Evolutionary conservation across 2,888 invertebrate genomes (phyloP), one percentile per base, ranked within the genome.

Genomic region (Seira sanloemensis): DNA sequence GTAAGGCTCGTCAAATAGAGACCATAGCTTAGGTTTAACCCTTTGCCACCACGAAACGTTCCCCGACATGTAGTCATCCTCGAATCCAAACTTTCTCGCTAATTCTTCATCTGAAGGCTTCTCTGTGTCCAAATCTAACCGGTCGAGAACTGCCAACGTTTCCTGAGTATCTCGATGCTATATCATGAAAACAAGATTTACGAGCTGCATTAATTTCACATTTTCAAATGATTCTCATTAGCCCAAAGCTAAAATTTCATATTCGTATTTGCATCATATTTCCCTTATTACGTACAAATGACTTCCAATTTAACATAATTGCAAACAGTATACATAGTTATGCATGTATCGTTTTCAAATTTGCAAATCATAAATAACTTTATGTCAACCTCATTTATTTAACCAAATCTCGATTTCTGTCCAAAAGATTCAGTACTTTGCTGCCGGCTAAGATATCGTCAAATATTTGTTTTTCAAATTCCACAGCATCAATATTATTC

Each of bases 111-210:
- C 98, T 90, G 97, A 97, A 66, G 98, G 98, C 92, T 97, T 98
- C 92, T 97, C 98, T 86, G 98, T 98, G 92, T 99, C 99, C 90
- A 99, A 94, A 92, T 99, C 99, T 90, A 99, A 93, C 86, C 98
- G 94, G 93, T 99, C 99, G 91, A 99, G 93, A 85, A 99, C 99
- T 81, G 98, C 97, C 91, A 99, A 93, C 74, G 99, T 99, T 93
- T 99, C 98, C 93, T 99, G 98, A 85, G 99, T 99, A 93, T 99
- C 98, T 90, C 98, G 95, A 93, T 97, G 97, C 96, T 97, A 92
- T 72, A 58, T 75, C 75, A 75, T 66, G 46, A 16, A 37, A n/a
- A 75, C 23, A 21, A 75, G 75, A 75, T 75, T 75, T 75, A 66
- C 66, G 21, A 46, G 50, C n/a, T 50, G 5, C n/a, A 50, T 50